These are phyloP conservation scores for Aradus depressus DNA, from an alignment of 2,888 invertebrate genomes.

Conservation along the genomic window DNA sequence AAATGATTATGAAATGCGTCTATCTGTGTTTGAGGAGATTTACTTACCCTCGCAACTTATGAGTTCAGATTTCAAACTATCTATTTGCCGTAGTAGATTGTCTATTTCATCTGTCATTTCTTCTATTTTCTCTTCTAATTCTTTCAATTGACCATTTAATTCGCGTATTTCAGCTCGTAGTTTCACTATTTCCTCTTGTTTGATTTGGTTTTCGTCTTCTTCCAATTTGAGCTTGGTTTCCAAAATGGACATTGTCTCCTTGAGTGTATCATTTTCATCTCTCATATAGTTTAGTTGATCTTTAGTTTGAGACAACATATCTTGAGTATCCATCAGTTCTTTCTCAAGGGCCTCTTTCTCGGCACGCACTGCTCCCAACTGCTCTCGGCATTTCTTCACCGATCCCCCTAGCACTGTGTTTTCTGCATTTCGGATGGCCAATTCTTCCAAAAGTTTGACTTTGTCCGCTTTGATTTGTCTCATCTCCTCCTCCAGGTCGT, in stretches of 20 bases:
- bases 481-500: constrained; percentile 11
- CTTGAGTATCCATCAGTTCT: constrained; percentile 6
- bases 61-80: constrained; percentile 7
- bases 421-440: constrained; percentile 10
- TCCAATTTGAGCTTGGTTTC: constrained; percentile 7
- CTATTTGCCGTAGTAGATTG: constrained; percentile 8
- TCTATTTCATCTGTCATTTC: constrained; percentile 14
- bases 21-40: neutral
- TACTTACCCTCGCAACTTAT: neutral
- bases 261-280: neutral
- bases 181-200: constrained; percentile 2
- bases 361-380: constrained; percentile 1
- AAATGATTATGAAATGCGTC: neutral
- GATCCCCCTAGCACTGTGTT: neutral
- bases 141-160: constrained; percentile 8
- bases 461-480: constrained; percentile 13
- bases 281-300: constrained; percentile 14
- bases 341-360: constrained; percentile 8
- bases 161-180: constrained; percentile 1
- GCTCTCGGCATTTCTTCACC: constrained; percentile 7
- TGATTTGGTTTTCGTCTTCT: constrained; percentile 3
- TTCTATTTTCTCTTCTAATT: constrained; percentile 12
- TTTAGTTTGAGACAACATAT: constrained; percentile 3
- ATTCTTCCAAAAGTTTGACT: constrained; percentile 4
- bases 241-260: neutral